Evolutionary conservation across 1,140 invertebrate species (phyloP).

Genomic region (Drosophila ohnishii): DNA sequence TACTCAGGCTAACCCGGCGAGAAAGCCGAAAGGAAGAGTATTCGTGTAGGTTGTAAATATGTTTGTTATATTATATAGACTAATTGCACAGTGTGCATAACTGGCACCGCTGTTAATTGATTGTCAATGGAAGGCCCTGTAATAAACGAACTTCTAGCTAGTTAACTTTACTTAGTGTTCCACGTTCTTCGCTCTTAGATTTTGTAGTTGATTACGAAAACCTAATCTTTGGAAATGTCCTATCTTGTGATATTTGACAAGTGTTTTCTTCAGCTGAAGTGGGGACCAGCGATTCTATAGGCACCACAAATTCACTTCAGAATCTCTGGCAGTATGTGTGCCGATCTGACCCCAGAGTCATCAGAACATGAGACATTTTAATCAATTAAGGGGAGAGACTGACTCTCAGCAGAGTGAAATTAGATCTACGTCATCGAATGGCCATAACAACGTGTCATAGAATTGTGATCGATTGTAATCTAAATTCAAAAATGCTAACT

Average conservation of each 20-base stretch:
- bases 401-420: constrained; percentile 25
- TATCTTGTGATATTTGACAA: constrained; percentile 17
- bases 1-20: background rate
- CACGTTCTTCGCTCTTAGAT: constrained; percentile 3
- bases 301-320: constrained; percentile 2
- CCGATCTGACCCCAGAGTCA: constrained; percentile 49
- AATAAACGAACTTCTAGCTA: background rate
- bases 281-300: constrained; percentile 2
- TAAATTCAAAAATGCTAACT: constrained; percentile 48
- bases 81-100: background rate
- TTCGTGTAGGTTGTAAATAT: background rate
- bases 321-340: constrained; percentile 13
- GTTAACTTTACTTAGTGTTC: background rate
- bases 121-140: background rate
- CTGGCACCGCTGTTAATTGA: background rate
- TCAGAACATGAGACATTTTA: constrained; percentile 33
- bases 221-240: constrained; percentile 1
- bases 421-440: constrained; percentile 34
- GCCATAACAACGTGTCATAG: constrained; percentile 16
- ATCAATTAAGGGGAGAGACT: constrained; percentile 46
- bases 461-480: constrained; percentile 20
- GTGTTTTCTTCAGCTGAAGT: constrained; percentile 7
- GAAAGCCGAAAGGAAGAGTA: background rate
- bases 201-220: constrained; percentile 10
- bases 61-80: background rate